A percentile compares a stretch with the other conserved stretches of the same genome.
Evolutionary conservation across 1,140 invertebrate species (phyloP).

Genomic region (Leptoteleia sp.): DNA sequence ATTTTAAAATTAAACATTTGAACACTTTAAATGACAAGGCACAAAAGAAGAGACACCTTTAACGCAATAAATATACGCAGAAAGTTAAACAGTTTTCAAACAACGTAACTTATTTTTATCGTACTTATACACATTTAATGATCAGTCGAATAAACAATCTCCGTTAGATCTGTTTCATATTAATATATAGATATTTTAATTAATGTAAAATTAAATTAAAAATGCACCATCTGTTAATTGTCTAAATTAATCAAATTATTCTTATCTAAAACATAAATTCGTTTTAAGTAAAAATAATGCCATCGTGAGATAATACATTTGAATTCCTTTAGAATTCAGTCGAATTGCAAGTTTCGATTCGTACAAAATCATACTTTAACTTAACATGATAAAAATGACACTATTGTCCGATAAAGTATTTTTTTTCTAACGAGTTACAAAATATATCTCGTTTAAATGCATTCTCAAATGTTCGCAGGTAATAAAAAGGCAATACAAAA

Average conservation of each 20-base stretch:
- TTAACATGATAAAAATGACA: no score
- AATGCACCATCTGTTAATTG: no score
- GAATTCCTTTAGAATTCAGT: not conserved
- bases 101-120: not conserved
- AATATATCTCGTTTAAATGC: conserved; percentile 7
- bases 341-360: not conserved
- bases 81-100: not conserved
- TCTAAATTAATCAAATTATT: not conserved
- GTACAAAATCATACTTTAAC: no score
- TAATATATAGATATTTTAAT: no score
- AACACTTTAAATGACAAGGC: no score
- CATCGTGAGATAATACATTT: conserved; percentile 3
- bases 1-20: no score
- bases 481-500: not conserved
- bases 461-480: not conserved
- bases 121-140: no score
- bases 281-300: conserved; percentile 6
- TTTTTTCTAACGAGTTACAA: not conserved
- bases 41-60: conserved; percentile 30
- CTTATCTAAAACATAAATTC: not conserved
- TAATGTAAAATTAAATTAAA: no score
- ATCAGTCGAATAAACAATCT: no score
- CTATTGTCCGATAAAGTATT: conserved; percentile 23
- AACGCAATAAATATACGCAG: not conserved
- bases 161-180: no score